Base-by-base conservation (phyloP, 23 tunicate genomes). In the Ciona savignyi region DNA sequence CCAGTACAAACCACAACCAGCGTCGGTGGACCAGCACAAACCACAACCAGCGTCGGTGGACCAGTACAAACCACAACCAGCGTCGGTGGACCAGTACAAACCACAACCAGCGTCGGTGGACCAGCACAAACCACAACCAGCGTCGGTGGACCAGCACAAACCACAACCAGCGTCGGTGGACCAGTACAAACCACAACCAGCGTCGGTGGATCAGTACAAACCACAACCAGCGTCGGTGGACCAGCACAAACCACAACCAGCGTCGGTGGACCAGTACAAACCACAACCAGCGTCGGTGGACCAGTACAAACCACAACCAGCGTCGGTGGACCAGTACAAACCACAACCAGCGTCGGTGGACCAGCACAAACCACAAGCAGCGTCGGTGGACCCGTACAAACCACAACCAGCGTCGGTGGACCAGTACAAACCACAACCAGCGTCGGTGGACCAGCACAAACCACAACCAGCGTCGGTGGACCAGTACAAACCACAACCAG, bases 31-130 rank as follows among this genome's bases (percentile, higher is more conserved):
- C 78, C 79, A 33, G 22, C 66, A 30, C 72, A 34, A 25, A 81
- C 79, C 23, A 81, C 86, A 1, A 74, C 77, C 56, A 42, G 56
- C 56, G 56, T 42, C 56, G 56, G 25, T 27, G 67, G 11, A 70
- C 29, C 31, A 66, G 2, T 77, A 2, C 35, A 34, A 66, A 28
- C 81, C 21, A 11, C 76, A 2, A 29, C 56, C 21, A 72, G 25
- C 21, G 70, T 27, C 28, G 34, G 33, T 0, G 51, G 63, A n/a
- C 78, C 79, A 33, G 22, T 67, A 30, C 72, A 34, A 25, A 81
- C 79, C 23, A 81, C 86, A 1, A 74, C 77, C 56, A 42, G 56
- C 56, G 56, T 42, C 56, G 56, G 25, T 27, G 67, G 11, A 70
- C 29, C 31, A 66, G 2, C 83, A 2, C 35, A 34, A 66, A 28